Conservation (phyloP, 2,888 invertebrate species). For the Phortica okadai region DNA sequence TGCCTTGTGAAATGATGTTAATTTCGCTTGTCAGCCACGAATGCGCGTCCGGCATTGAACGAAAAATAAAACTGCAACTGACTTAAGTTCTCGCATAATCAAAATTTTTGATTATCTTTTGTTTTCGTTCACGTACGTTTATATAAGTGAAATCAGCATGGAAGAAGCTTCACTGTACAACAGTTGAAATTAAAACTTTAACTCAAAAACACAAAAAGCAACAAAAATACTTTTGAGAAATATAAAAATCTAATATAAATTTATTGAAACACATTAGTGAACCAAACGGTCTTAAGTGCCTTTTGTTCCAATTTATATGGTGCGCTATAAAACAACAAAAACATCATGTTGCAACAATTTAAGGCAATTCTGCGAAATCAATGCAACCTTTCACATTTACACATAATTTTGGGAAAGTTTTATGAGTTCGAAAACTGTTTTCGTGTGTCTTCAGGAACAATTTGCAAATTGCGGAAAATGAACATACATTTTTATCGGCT, state of each 20-base stretch:
- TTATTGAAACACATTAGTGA: no score
- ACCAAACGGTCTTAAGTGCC: no score
- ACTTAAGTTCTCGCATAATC: slow-evolving; percentile 29
- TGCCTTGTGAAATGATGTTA: slow-evolving; percentile 63
- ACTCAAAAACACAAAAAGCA: no score
- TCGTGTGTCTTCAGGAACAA: slow-evolving; percentile 46
- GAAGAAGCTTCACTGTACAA: no score
- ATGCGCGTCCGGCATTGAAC: slow-evolving; percentile 42
- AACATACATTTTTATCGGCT: slow-evolving; percentile 50
- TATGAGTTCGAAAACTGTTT: slow-evolving; percentile 52
- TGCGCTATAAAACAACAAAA: no score
- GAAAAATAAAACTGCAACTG: slow-evolving; percentile 6
- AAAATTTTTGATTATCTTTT: slow-evolving; percentile 39
- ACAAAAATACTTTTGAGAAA: no score
- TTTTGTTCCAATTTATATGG: no score
- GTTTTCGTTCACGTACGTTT: background rate
- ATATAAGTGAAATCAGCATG: no score
- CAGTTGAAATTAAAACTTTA: no score
- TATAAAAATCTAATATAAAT: no score
- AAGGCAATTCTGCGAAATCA: slow-evolving; percentile 36
- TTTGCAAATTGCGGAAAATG: slow-evolving; percentile 57
- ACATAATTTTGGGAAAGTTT: slow-evolving; percentile 60
- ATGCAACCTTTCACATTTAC: slow-evolving; percentile 62
- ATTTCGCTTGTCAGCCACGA: slow-evolving; percentile 50
- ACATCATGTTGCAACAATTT: background rate